Conservation (phyloP, 2,113 vertebrate genomes). For the Spheniscus mendiculus region DNA sequence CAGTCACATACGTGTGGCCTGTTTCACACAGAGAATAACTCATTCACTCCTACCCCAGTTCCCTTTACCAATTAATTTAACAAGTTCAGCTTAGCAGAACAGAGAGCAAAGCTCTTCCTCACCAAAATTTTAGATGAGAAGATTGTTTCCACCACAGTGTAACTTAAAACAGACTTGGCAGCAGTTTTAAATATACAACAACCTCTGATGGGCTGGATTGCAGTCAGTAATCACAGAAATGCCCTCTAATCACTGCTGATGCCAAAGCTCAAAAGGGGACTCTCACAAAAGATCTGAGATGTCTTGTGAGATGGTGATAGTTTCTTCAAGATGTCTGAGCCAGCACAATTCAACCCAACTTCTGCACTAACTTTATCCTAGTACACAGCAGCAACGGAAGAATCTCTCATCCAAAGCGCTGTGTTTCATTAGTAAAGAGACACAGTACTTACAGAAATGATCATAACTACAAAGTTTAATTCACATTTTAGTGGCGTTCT, state of each 20-base stretch:
- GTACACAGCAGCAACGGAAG: not conserved
- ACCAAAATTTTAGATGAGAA: not conserved
- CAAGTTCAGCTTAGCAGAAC: not conserved
- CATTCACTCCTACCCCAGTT: not conserved
- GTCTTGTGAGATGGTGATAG: not conserved
- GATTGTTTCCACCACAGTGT: not conserved
- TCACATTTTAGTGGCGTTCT: not conserved
- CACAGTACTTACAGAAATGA: not conserved
- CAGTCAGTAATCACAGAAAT: not conserved
- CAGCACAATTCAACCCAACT: not conserved
- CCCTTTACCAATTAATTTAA: not conserved
- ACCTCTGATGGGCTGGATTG: not conserved
- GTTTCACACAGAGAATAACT: not conserved
- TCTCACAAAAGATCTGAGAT: not conserved
- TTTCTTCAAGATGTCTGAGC: not conserved
- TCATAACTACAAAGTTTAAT: fast-evolving
- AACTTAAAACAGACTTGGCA: not conserved
- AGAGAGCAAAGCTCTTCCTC: not conserved
- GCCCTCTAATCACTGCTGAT: not conserved
- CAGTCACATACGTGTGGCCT: not conserved
- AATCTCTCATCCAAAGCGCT: not conserved
- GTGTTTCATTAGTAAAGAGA: not conserved
- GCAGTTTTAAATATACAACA: not conserved
- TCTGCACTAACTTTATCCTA: not conserved
- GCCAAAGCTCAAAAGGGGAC: not conserved